Evolutionary conservation across 1,140 invertebrate genomes (phyloP), one percentile per base, ranked within the genome.

Genomic region (Leptinotarsa texana): DNA sequence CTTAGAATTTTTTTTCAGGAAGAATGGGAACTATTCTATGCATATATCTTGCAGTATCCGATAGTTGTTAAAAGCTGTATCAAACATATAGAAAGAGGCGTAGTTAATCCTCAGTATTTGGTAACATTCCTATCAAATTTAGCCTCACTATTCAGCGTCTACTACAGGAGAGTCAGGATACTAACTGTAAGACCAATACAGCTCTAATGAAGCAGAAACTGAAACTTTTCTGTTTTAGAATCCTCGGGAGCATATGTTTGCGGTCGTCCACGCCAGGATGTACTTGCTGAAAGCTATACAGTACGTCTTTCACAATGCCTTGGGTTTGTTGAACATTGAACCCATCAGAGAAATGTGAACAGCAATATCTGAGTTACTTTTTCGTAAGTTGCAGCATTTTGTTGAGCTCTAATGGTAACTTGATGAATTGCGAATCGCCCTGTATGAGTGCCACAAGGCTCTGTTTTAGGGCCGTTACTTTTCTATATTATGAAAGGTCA

Each of bases 21-120:
- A 76, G 92, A 94, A 86, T 94, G 92, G 93, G 86, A 88, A 74
- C 79, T 94, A 4, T 82, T 93, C 62, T 92, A 88, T 80, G 90
- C 89, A 72, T 92, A 89, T 75, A 87, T 93, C 63, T 80, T 92
- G 24, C 85, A 86, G 61, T 90, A 90, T 82, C 89, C 91, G n/a
- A 80, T 87, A 49, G 73, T 91, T 1, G 77, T 93, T 47, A 85
- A 86, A n/a, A 86, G 83, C 51, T 85, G 87, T 69, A 77, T 92
- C 18, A 83, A 81, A 63, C 85, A 87, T 51, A 61, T 90, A 4
- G 77, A 83, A 15, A 84, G 87, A 17, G 84, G 86, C 2, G 82
- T 80, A 63, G 84, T 90, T 57, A 85, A 87, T 57, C 88, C 90
- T 1, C 92, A 94, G 77, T 79, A 87, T 47, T 83, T 94, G n/a